Conservation (phyloP, 2,888 invertebrate genomes). For the Apomyelois bistriatella region DNA sequence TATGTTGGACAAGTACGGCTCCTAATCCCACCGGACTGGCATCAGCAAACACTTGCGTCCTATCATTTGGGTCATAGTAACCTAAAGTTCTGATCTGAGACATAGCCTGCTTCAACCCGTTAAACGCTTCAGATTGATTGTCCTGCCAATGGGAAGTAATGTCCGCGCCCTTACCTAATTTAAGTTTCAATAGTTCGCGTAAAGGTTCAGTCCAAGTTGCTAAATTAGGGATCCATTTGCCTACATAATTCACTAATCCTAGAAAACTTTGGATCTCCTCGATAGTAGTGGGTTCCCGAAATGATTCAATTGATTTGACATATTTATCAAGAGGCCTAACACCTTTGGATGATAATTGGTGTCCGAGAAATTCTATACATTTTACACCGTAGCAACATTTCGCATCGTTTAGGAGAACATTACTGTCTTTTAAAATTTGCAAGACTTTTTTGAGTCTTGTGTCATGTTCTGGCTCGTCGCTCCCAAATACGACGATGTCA, state of each 20-base stretch:
- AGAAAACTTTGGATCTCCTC: slow-evolving; percentile 32
- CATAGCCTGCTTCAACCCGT: background rate
- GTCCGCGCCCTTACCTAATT: slow-evolving; percentile 12
- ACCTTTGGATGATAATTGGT: slow-evolving; percentile 21
- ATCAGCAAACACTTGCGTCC: slow-evolving; percentile 22
- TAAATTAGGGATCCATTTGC: slow-evolving; percentile 28
- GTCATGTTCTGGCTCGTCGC: slow-evolving; percentile 12
- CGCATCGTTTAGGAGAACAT: slow-evolving; percentile 22
- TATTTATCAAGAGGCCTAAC: slow-evolving; percentile 28
- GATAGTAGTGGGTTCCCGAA: slow-evolving; percentile 21
- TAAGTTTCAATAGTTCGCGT: slow-evolving; percentile 15
- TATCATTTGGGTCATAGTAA: slow-evolving; percentile 21
- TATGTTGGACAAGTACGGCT: slow-evolving; percentile 19
- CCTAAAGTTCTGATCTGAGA: slow-evolving; percentile 15
- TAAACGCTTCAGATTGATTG: slow-evolving; percentile 15
- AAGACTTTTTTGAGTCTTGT: slow-evolving; percentile 19
- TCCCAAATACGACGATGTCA: slow-evolving; percentile 27
- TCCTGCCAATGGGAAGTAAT: slow-evolving; percentile 18
- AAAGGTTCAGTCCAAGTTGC: slow-evolving; percentile 26
- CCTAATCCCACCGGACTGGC: slow-evolving; percentile 25
- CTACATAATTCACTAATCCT: slow-evolving; percentile 27
- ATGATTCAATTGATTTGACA: slow-evolving; percentile 17
- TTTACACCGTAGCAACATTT: slow-evolving; percentile 20
- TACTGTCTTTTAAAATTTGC: slow-evolving; percentile 19
- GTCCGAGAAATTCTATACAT: slow-evolving; percentile 21